Evolutionary conservation across 2,797 vertebrate species (phyloP).

Genomic region (Lophotriccus pileatus): DNA sequence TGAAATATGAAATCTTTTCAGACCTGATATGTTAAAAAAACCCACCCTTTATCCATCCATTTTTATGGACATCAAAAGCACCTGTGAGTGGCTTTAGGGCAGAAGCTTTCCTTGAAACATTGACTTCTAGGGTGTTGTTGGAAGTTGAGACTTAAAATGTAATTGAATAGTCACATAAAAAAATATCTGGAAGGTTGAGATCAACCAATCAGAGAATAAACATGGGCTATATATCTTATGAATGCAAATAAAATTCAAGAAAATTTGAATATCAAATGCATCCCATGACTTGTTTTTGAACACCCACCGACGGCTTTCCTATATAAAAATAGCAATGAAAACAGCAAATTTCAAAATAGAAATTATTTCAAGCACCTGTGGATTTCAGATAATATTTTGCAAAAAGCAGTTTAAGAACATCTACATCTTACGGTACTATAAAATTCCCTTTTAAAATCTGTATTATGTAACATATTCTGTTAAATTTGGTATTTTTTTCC

Average conservation of each 20-base stretch:
- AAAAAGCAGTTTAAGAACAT: not conserved
- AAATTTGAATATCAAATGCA: slow-evolving; percentile 33
- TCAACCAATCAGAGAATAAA: slow-evolving; percentile 14
- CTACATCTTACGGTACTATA: not conserved
- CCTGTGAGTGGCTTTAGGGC: not conserved
- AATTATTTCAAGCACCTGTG: not conserved
- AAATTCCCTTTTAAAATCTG: not conserved
- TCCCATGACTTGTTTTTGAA: slow-evolving; percentile 9
- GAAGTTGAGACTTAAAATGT: not conserved
- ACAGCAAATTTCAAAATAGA: not conserved
- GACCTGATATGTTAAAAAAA: not conserved
- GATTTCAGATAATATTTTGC: not conserved
- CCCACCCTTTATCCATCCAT: not conserved
- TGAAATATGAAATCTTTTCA: not conserved
- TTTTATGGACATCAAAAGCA: not conserved
- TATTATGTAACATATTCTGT: not conserved
- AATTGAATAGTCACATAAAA: not conserved
- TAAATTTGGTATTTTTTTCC: not conserved
- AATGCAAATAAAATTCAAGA: slow-evolving; percentile 38
- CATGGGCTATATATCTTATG: not conserved
- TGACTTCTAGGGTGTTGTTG: not conserved
- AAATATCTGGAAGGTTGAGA: not conserved
- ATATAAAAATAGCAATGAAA: slow-evolving; percentile 1
- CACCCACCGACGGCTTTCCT: not conserved
- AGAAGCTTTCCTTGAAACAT: not conserved